Evolutionary conservation across 2,113 vertebrate species (phyloP).

Genomic region (Sterna hirundo): DNA sequence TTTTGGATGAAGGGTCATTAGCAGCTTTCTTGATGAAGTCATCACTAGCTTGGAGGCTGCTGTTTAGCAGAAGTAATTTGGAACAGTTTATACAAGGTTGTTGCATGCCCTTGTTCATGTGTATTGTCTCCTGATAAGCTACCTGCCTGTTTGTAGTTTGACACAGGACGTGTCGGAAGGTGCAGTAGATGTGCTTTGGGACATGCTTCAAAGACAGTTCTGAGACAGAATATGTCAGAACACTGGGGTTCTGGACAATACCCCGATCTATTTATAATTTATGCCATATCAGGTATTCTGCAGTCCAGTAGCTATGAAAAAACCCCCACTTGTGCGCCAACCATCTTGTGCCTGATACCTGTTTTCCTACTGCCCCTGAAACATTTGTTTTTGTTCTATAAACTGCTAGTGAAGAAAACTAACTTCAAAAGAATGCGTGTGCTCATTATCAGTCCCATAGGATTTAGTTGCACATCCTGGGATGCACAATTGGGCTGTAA

Average conservation of each 20-base stretch:
- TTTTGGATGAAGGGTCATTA: neutral
- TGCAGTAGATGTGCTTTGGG: neutral
- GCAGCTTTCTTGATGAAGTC: neutral
- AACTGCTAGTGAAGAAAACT: neutral
- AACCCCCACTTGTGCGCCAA: no score
- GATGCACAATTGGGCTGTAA: neutral
- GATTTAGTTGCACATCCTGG: neutral
- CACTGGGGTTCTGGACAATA: neutral
- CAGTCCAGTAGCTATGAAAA: neutral
- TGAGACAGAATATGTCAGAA: neutral
- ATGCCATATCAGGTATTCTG: neutral
- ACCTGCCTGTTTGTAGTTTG: neutral
- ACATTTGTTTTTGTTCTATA: neutral
- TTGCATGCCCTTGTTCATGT: neutral
- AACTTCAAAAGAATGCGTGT: neutral
- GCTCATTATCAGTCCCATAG: rapidly evolving
- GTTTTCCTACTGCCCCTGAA: neutral
- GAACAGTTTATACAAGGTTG: neutral
- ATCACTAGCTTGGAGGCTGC: neutral
- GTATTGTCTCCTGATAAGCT: neutral
- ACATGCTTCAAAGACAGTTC: rapidly evolving
- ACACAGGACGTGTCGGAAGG: neutral
- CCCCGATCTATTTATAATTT: neutral
- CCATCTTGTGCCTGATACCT: neutral
- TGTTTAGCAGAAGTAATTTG: neutral